Evolutionary conservation across 2,113 vertebrate species (phyloP).

Genomic region (Panurus biarmicus): DNA sequence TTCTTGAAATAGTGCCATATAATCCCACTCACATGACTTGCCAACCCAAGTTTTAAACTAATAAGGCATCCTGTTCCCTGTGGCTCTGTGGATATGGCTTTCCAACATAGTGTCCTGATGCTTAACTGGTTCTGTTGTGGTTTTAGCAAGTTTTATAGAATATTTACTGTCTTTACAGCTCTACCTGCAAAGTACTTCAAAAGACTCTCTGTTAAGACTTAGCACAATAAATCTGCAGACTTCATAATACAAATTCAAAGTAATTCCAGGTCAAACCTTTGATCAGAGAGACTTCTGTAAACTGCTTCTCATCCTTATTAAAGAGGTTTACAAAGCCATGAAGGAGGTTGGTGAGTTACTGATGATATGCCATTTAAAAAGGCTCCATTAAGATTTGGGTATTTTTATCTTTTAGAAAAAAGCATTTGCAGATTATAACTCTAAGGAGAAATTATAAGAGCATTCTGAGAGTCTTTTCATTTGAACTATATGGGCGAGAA

Average conservation of each 20-base stretch:
- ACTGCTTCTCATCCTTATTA: slow-evolving; percentile 44
- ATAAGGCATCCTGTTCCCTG: neutral
- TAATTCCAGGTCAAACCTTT: slow-evolving; percentile 53
- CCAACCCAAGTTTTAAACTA: neutral
- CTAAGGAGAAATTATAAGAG: slow-evolving; percentile 63
- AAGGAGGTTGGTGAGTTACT: slow-evolving; percentile 67
- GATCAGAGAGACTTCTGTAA: slow-evolving; percentile 46
- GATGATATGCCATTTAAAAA: slow-evolving; percentile 62
- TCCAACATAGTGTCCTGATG: neutral
- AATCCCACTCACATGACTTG: neutral
- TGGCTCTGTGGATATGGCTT: neutral
- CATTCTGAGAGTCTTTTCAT: slow-evolving; percentile 68
- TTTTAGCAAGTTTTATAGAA: slow-evolving; percentile 6
- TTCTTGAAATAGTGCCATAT: neutral
- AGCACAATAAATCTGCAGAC: slow-evolving; percentile 30
- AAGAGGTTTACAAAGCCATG: slow-evolving; percentile 63
- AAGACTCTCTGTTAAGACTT: slow-evolving; percentile 17
- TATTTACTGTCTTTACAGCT: neutral
- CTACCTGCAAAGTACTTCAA: slow-evolving; percentile 15
- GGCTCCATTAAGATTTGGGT: slow-evolving; percentile 62
- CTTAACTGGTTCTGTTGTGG: neutral
- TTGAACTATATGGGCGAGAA: slow-evolving; percentile 54
- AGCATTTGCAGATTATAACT: slow-evolving; percentile 63
- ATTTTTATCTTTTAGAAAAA: slow-evolving; percentile 63
- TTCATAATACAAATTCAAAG: slow-evolving; percentile 41